These are phyloP conservation scores for Bovichtus variegatus DNA, from an alignment of 2,797 vertebrate species.

Conservation along the genomic window DNA sequence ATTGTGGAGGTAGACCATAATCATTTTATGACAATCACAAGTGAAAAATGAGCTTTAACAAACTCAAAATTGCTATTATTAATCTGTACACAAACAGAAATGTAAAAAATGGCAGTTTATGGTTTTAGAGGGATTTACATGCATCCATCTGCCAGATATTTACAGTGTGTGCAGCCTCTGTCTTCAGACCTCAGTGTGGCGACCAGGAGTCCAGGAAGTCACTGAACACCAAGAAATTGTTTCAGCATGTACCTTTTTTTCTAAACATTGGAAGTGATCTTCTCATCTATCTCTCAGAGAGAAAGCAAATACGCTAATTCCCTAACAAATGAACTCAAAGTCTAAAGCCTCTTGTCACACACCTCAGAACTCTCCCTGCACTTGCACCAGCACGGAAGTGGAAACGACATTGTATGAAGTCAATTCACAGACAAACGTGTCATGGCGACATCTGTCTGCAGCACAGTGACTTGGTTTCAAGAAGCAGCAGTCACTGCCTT, in stretches of 20 bases:
- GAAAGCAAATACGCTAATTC: neutral
- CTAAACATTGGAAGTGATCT: neutral
- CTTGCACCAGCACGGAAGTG: no score
- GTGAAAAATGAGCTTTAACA: neutral
- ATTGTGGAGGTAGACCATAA: neutral
- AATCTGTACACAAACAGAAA: neutral
- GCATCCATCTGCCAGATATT: no score
- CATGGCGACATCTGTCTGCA: neutral
- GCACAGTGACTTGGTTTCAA: conserved; percentile 1
- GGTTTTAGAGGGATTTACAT: neutral
- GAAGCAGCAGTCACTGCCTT: conserved; percentile 5
- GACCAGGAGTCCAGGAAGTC: neutral
- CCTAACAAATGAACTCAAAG: neutral
- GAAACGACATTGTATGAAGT: no score
- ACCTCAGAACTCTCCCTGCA: neutral
- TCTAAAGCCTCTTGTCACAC: neutral
- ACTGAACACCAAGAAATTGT: neutral
- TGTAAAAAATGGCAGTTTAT: neutral
- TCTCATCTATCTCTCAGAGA: neutral
- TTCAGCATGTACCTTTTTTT: no score
- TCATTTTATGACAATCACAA: neutral
- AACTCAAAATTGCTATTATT: neutral
- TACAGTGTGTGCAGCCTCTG: neutral
- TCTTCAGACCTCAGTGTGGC: neutral
- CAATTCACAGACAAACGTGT: conserved; percentile 1